A percentile compares a stretch with the other conserved stretches of the same genome.
phyloP scores from a whole-genome alignment of 2,113 vertebrate species.

The Alaudala cheleensis region DNA sequence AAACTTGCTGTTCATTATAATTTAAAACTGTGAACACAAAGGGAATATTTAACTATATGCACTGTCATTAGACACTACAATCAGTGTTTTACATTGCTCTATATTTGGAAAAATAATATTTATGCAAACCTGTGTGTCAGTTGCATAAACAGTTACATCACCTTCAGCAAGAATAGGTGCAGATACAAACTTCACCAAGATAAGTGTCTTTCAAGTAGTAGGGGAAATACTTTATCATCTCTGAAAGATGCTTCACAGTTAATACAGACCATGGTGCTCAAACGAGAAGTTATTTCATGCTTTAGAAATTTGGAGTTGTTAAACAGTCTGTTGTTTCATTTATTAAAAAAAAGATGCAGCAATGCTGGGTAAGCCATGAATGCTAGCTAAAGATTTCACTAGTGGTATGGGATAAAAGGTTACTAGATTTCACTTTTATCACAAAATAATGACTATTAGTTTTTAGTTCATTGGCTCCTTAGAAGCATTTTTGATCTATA shows the following conservation, averaged over 20 bases:
- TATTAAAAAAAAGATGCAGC: not conserved
- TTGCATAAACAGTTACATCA: not conserved
- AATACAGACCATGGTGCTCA: not conserved
- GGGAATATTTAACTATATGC: not conserved
- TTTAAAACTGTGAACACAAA: slow-evolving; percentile 15
- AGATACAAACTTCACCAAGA: not conserved
- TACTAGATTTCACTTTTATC: not conserved
- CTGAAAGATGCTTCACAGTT: not conserved
- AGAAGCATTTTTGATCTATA: not conserved
- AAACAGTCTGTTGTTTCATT: not conserved
- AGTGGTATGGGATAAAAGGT: not conserved
- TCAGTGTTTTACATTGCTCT: not conserved
- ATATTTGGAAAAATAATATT: not conserved
- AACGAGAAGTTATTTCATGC: not conserved
- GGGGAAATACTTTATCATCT: not conserved
- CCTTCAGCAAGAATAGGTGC: fast-evolving
- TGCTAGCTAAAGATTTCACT: not conserved
- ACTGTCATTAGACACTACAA: not conserved
- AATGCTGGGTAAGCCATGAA: not conserved
- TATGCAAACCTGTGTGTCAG: not conserved
- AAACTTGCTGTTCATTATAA: not conserved
- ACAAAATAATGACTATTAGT: not conserved
- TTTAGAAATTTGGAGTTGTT: not conserved
- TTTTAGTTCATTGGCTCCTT: not conserved
- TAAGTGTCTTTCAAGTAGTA: not conserved